Evolutionary conservation across 2,888 invertebrate genomes (phyloP).

Genomic region (Perdita meconis): DNA sequence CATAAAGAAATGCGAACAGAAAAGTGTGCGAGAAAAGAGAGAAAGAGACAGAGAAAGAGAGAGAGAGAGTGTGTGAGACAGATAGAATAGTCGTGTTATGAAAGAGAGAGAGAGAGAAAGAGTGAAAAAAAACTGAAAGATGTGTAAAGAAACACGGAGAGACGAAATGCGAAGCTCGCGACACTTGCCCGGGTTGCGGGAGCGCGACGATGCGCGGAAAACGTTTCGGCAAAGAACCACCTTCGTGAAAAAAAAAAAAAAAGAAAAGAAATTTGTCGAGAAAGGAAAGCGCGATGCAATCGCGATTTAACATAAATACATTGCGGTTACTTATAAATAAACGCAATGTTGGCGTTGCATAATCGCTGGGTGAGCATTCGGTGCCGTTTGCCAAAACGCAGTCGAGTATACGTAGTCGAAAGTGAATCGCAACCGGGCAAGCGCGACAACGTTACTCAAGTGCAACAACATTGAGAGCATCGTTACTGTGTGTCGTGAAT

Average conservation of each 20-base stretch:
- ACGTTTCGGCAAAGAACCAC: constrained; percentile 48
- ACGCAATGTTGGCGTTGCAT: constrained; percentile 30
- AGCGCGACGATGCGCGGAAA: constrained; percentile 6
- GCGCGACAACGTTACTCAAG: constrained; percentile 57
- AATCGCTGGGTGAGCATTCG: constrained; percentile 29
- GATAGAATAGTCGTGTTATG: constrained; percentile 52
- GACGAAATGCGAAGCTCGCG: constrained; percentile 76
- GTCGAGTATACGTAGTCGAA: constrained; percentile 29
- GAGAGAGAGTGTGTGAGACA: constrained; percentile 27
- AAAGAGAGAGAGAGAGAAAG: constrained; percentile 23
- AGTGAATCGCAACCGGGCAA: constrained; percentile 47
- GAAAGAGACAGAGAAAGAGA: constrained; percentile 23
- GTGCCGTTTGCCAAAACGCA: constrained; percentile 46
- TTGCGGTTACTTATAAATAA: constrained; percentile 32
- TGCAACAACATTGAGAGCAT: constrained; percentile 67
- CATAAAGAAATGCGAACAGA: constrained; percentile 36
- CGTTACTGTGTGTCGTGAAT: constrained; percentile 56
- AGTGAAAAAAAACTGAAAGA: constrained; percentile 43
- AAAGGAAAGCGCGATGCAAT: background rate
- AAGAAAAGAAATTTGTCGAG: constrained; percentile 10
- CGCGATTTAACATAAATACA: constrained; percentile 10
- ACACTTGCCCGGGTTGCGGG: constrained; percentile 56
- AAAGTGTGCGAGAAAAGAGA: constrained; percentile 25
- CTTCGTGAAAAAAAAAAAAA: too few species aligned
- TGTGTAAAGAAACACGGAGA: constrained; percentile 55